These are phyloP conservation scores for Poecilia wingei DNA, from an alignment of 2,797 vertebrate species.

Conservation along the genomic window DNA sequence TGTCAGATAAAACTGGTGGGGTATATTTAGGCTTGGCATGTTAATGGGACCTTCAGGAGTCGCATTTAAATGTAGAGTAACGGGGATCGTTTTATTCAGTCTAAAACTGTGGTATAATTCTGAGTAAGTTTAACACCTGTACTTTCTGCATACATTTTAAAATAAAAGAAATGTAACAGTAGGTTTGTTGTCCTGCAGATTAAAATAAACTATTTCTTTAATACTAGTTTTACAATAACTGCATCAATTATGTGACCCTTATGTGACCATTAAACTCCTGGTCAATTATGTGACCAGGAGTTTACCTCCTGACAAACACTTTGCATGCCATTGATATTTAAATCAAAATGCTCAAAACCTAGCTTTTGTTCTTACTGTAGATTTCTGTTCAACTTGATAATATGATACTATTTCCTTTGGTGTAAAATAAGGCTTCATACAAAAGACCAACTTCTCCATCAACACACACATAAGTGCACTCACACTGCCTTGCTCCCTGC, in stretches of 20 bases:
- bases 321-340: neutral
- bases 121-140: neutral
- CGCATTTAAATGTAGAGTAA: neutral
- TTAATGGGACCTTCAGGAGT: neutral
- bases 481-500: constrained; percentile 28
- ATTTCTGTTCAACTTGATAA: constrained; percentile 14
- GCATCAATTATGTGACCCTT: too few species aligned
- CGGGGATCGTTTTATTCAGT: neutral
- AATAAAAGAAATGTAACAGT: neutral
- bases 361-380: constrained; percentile 2
- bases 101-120: neutral
- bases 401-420: constrained; percentile 37
- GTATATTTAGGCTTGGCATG: neutral
- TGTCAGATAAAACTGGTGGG: constrained; percentile 44
- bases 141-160: neutral
- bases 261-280: too few species aligned
- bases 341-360: neutral
- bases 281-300: too few species aligned
- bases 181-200: neutral
- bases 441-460: constrained; percentile 1
- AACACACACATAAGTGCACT: constrained; percentile 14
- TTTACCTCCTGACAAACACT: neutral
- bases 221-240: neutral
- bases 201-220: neutral
- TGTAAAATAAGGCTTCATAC: constrained; percentile 4